These are phyloP conservation scores for Triops cancriformis DNA, from an alignment of 1,140 invertebrate genomes.

Conservation along the genomic window DNA sequence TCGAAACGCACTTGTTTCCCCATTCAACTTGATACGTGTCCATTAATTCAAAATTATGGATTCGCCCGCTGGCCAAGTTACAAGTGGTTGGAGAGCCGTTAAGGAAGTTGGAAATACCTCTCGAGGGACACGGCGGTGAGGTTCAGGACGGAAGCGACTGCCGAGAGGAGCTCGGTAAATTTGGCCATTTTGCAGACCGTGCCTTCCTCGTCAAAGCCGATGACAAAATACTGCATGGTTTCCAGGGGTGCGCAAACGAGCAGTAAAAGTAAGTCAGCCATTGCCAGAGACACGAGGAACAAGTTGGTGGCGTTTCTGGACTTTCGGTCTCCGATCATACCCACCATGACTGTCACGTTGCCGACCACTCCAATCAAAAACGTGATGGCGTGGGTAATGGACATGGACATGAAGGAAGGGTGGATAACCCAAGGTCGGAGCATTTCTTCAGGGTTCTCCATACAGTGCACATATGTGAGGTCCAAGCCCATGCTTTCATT, in stretches of 20 bases:
- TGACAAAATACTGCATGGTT: conserved; percentile 40
- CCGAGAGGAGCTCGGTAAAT: conserved; percentile 39
- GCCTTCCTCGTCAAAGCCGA: conserved; percentile 37
- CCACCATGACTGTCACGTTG: conserved; percentile 33
- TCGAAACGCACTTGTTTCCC: no score
- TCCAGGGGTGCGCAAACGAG: conserved; percentile 41
- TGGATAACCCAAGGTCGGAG: conserved; percentile 37
- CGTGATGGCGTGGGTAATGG: conserved; percentile 39
- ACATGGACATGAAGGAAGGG: conserved; percentile 37
- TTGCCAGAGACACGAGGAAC: conserved; percentile 39
- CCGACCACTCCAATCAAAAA: conserved; percentile 38
- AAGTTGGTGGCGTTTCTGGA: conserved; percentile 33
- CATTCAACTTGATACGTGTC: neutral
- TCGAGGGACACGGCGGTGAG: conserved; percentile 41
- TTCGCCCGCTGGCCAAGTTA: neutral
- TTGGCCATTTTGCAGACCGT: conserved; percentile 39
- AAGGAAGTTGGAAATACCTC: conserved; percentile 35
- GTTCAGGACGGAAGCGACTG: conserved; percentile 41
- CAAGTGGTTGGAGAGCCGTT: neutral
- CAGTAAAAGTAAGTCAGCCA: conserved; percentile 42
- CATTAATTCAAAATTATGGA: neutral
- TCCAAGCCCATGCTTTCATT: neutral
- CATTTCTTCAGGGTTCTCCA: conserved; percentile 39
- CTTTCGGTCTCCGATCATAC: conserved; percentile 35
- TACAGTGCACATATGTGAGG: conserved; percentile 21